A percentile compares a stretch with the other conserved stretches of the same genome.
Evolutionary conservation across 2,797 vertebrate genomes (phyloP).

Genomic region (Champsocephalus esox): DNA sequence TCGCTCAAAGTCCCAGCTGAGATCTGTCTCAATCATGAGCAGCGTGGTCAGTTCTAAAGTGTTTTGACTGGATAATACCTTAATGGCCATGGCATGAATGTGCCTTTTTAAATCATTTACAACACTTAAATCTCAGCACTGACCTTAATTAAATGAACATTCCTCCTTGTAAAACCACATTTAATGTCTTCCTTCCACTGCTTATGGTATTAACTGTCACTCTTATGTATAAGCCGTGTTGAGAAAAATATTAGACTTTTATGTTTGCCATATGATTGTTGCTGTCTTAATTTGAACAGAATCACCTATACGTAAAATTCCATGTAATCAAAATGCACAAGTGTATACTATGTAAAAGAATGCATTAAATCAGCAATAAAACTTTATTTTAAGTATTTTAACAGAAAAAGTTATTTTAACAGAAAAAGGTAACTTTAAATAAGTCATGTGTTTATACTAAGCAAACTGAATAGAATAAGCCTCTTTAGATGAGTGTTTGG

Average conservation of each 20-base stretch:
- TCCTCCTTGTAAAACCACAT: slow-evolving; percentile 55
- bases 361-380: slow-evolving; percentile 82
- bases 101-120: slow-evolving; percentile 74
- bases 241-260: slow-evolving; percentile 41
- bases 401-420: slow-evolving; percentile 63
- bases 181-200: slow-evolving; percentile 65
- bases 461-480: not conserved
- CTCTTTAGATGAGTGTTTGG: not conserved
- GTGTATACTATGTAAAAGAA: slow-evolving; percentile 65
- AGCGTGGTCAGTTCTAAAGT: not conserved
- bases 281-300: slow-evolving; percentile 61
- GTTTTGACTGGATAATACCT: slow-evolving; percentile 67
- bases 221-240: slow-evolving; percentile 54
- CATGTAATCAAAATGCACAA: slow-evolving; percentile 58
- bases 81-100: slow-evolving; percentile 71
- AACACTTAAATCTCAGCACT: slow-evolving; percentile 39
- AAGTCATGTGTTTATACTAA: slow-evolving; percentile 15
- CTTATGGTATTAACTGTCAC: slow-evolving; percentile 62
- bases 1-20: slow-evolving; percentile 31
- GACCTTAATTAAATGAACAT: slow-evolving; percentile 59
- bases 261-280: slow-evolving; percentile 63
- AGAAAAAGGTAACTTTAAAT: slow-evolving; percentile 23
- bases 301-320: slow-evolving; percentile 52
- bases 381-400: slow-evolving; percentile 65
- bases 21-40: slow-evolving; percentile 9